Conservation (phyloP, 2,113 vertebrate species). For the Fregata magnificens region DNA sequence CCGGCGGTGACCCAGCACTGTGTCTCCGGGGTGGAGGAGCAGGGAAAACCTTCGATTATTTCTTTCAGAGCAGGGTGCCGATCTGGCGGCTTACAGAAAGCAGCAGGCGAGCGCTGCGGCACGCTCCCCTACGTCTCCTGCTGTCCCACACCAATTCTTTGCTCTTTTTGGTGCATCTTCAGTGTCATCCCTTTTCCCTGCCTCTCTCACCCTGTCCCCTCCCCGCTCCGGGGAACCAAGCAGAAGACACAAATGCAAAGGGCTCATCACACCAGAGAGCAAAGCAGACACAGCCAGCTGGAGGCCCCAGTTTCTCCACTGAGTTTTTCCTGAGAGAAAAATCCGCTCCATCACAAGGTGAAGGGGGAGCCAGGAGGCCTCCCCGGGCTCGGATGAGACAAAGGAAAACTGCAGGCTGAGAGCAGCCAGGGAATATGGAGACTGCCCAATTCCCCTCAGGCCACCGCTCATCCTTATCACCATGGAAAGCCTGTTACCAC, state of each 20-base stretch:
- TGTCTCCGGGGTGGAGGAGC: background rate
- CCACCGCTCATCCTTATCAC: background rate
- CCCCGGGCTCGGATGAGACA: rapidly evolving
- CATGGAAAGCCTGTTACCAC: background rate
- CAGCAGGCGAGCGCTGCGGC: background rate
- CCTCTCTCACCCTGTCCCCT: background rate
- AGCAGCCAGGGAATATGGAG: background rate
- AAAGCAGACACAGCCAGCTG: background rate
- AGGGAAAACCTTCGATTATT: background rate
- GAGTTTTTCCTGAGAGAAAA: background rate
- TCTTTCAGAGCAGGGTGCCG: background rate
- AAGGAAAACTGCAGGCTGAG: background rate
- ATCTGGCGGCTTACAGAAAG: background rate
- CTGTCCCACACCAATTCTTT: background rate
- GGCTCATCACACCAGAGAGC: background rate
- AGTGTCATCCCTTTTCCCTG: background rate
- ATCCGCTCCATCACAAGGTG: background rate
- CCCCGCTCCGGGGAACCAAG: background rate
- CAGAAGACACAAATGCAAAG: background rate
- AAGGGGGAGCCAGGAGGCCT: background rate
- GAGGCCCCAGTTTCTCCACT: background rate
- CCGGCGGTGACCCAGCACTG: background rate
- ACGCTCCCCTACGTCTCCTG: background rate
- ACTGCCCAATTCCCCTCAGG: background rate
- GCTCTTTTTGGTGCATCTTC: background rate